These are phyloP conservation scores for Griposia aprilina DNA, from an alignment of 2,888 invertebrate genomes.

Conservation along the genomic window DNA sequence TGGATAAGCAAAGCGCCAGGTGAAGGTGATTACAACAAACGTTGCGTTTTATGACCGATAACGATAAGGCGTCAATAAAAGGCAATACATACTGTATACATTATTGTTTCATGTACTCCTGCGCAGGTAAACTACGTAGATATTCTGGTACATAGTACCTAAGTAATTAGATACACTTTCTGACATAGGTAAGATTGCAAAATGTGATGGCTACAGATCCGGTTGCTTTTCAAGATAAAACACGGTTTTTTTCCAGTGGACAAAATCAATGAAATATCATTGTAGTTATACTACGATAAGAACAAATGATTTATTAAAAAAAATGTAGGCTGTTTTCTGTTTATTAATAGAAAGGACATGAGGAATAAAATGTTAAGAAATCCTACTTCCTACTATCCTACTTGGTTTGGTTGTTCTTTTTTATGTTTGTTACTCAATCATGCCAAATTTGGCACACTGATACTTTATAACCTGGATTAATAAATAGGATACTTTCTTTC, in stretches of 20 bases:
- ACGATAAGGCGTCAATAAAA: constrained; percentile 17
- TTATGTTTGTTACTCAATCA: no score
- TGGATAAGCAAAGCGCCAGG: background rate
- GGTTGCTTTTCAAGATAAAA: constrained; percentile 18
- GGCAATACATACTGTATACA: constrained; percentile 3
- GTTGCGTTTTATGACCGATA: constrained; percentile 1
- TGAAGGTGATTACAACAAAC: background rate
- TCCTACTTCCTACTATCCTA: no score
- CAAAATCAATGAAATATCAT: constrained; percentile 1
- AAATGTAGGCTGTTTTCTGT: background rate
- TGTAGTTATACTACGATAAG: background rate
- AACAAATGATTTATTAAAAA: background rate
- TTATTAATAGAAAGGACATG: background rate
- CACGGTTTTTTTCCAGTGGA: constrained; percentile 25
- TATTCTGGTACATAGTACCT: background rate
- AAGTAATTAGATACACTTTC: background rate
- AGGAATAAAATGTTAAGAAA: background rate
- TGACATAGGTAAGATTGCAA: background rate
- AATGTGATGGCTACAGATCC: constrained; percentile 6
- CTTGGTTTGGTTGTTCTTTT: no score
- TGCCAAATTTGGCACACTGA: no score
- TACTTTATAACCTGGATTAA: no score
- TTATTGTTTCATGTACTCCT: constrained; percentile 11
- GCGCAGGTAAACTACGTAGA: constrained; percentile 1
- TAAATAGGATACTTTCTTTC: no score